Percentiles rank a stretch among this genome's conserved stretches.
phyloP scores from a whole-genome alignment of 2,888 invertebrate species.

The Polymixis lichenea region DNA sequence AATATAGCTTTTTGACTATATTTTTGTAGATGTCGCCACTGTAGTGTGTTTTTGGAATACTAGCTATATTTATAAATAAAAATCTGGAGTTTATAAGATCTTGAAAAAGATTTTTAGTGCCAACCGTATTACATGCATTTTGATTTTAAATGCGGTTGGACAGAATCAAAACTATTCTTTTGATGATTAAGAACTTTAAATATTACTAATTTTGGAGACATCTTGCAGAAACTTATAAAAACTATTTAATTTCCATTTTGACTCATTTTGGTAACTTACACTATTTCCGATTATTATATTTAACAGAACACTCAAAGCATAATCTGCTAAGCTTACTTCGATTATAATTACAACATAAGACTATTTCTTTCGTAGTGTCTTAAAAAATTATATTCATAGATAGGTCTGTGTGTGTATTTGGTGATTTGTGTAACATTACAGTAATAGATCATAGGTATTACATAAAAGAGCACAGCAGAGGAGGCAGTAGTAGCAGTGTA shows the following conservation, averaged over 20 bases:
- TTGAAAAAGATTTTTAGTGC: background rate
- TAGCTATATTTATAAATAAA: background rate
- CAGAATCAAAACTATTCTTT: background rate
- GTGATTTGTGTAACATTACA: constrained; percentile 27
- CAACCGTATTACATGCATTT: background rate
- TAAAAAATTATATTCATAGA: constrained; percentile 2
- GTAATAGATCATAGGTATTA: background rate
- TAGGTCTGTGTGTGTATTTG: constrained; percentile 11
- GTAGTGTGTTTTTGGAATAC: background rate
- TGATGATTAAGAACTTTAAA: background rate
- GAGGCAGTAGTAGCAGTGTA: constrained; percentile 28
- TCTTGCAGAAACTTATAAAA: constrained; percentile 5
- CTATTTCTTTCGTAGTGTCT: constrained; percentile 13
- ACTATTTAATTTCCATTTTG: constrained; percentile 12
- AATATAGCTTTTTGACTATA: background rate
- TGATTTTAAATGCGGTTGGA: background rate
- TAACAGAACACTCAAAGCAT: constrained; percentile 4
- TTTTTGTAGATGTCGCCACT: constrained; percentile 24
- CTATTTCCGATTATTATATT: constrained; percentile 5
- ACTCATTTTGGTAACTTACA: constrained; percentile 9
- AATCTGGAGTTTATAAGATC: background rate
- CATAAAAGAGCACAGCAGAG: constrained; percentile 15
- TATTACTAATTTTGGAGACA: background rate
- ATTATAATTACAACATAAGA: constrained; percentile 15
- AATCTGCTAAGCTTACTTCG: constrained; percentile 23